These are phyloP conservation scores for Odontamblyopus lacepedii DNA, from an alignment of 2,797 vertebrate species.

Conservation along the genomic window DNA sequence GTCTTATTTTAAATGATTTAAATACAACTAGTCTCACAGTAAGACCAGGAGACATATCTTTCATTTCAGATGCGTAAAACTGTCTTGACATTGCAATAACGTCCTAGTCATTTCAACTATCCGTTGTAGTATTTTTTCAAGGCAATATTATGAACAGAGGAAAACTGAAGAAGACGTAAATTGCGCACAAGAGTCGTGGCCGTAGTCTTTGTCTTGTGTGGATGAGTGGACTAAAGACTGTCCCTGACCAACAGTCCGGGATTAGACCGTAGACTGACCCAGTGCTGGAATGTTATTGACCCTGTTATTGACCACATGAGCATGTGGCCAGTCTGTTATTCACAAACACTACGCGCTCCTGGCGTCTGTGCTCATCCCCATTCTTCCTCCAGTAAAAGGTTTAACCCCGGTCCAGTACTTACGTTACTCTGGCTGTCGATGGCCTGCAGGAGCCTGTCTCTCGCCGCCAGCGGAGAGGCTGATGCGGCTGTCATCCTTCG, in stretches of 20 bases:
- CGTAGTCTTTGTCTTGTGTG: not conserved
- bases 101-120: too few relatives aligned
- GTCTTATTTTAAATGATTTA: too few relatives aligned
- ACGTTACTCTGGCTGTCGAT: slow-evolving; percentile 93
- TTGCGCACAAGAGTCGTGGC: not conserved
- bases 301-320: not conserved
- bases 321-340: slow-evolving; percentile 1
- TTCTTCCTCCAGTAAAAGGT: too few relatives aligned
- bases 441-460: slow-evolving; percentile 94
- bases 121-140: too few relatives aligned
- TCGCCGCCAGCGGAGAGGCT: slow-evolving; percentile 89
- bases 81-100: too few relatives aligned
- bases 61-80: too few relatives aligned
- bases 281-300: slow-evolving; percentile 1
- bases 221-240: not conserved
- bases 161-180: not conserved
- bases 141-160: too few relatives aligned
- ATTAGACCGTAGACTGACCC: too few relatives aligned
- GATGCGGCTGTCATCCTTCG: slow-evolving; percentile 92
- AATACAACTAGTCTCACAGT: too few relatives aligned
- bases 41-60: too few relatives aligned
- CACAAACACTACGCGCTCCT: slow-evolving; percentile 34
- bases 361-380: not conserved
- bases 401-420: slow-evolving; percentile 65
- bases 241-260: too few relatives aligned